phyloP scores from a whole-genome alignment of 2,888 invertebrate genomes.

The Biston stratarius region DNA sequence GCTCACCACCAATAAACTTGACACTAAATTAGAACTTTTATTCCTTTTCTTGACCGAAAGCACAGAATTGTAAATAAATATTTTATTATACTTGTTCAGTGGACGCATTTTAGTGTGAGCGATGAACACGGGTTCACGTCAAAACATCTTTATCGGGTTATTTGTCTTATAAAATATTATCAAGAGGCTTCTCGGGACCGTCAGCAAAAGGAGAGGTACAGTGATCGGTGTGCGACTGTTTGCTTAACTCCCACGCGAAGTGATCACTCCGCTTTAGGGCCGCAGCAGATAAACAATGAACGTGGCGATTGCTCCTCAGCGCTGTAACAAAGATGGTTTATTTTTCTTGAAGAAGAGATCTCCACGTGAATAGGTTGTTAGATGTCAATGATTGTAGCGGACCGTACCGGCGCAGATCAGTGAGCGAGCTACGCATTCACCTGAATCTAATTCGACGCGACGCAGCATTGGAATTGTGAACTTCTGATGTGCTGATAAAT shows the following conservation, averaged over 20 bases:
- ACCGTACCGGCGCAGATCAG: conserved; percentile 74
- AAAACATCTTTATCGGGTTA: conserved; percentile 87
- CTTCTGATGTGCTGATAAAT: conserved; percentile 81
- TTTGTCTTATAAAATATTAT: conserved; percentile 87
- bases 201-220: conserved; percentile 84
- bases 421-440: conserved; percentile 70
- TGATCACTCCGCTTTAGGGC: conserved; percentile 79
- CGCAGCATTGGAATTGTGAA: conserved; percentile 74
- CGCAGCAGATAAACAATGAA: conserved; percentile 83
- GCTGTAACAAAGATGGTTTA: conserved; percentile 81
- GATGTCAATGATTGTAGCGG: conserved; percentile 68
- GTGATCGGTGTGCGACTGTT: conserved; percentile 82
- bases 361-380: conserved; percentile 73
- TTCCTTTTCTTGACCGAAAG: conserved; percentile 73
- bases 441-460: conserved; percentile 77
- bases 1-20: conserved; percentile 82
- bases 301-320: conserved; percentile 82
- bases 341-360: conserved; percentile 77
- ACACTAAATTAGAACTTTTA: conserved; percentile 82
- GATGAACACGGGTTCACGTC: conserved; percentile 86
- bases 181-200: conserved; percentile 84
- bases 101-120: conserved; percentile 85
- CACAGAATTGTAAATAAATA: conserved; percentile 82
- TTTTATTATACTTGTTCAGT: conserved; percentile 84
- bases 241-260: conserved; percentile 82